phyloP scores from a whole-genome alignment of 2,113 vertebrate species.

The Alethe diademata region DNA sequence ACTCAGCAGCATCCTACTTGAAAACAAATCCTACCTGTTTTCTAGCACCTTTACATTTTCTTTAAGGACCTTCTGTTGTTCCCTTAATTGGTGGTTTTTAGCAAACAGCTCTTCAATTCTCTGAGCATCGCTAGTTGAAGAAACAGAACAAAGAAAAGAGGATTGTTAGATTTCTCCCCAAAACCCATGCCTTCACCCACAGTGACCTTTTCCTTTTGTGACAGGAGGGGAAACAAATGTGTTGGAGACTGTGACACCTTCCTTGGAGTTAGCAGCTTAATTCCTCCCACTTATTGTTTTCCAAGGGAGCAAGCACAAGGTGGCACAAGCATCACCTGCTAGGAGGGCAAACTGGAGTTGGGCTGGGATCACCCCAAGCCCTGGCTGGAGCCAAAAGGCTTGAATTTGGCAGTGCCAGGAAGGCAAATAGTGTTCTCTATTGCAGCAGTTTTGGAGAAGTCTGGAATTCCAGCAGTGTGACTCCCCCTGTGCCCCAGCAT shows the following conservation, averaged over 20 bases:
- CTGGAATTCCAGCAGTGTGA: not conserved
- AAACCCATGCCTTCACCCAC: not conserved
- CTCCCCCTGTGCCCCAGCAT: accelerated
- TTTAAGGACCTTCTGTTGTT: slow-evolving; percentile 88
- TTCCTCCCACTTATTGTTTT: not conserved
- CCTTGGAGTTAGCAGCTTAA: not conserved
- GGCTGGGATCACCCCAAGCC: not conserved
- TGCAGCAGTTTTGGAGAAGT: not conserved
- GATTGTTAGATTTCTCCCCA: not conserved
- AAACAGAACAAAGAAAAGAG: not conserved
- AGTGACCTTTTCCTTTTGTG: not conserved
- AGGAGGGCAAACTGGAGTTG: not conserved
- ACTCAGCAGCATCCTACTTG: not conserved
- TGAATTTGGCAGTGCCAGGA: not conserved
- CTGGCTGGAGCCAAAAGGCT: not conserved
- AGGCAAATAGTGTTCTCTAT: not conserved
- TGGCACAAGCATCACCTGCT: not conserved
- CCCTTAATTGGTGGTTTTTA: slow-evolving; percentile 92
- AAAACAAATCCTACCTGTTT: slow-evolving; percentile 81
- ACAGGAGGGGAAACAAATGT: not conserved
- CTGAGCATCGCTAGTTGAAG: slow-evolving; percentile 81
- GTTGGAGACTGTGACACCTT: not conserved
- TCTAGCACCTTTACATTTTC: slow-evolving; percentile 92
- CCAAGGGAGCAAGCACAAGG: accelerated
- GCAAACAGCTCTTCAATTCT: slow-evolving; percentile 90